Base-by-base conservation (phyloP, 2,113 vertebrate genomes). In the Calyptommatus sinebrachiatus region DNA sequence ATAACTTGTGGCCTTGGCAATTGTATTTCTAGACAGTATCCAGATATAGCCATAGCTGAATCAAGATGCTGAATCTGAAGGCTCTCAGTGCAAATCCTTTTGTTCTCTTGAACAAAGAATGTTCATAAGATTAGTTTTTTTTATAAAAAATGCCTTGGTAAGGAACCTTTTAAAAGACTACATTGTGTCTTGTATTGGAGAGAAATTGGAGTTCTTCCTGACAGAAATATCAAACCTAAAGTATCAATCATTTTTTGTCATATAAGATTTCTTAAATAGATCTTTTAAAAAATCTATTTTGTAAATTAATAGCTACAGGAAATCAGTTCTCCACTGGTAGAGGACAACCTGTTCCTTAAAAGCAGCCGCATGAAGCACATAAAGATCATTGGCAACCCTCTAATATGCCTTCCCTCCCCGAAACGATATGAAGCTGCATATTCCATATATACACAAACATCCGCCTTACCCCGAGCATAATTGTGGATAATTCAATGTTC, bases 401-500 rank as follows among this genome's bases (percentile, higher is more conserved):
- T 85, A 90, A 83, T 86, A 89, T 92, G 92, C 92, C 88, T 93
- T 87, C 89, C 10, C 63, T 88, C 93, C 88, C 89, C 26, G 26
- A 65, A 92, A 89, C 88, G 84, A 87, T 61, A 79, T 83, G 89
- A 90, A 90, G 88, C 92, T 92, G 83, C 92, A 93, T 93, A 92
- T 94, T 94, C 94, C 92, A 82, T 93, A 94, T 93, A 94, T 94
- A 95, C 95, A 94, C 96, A 96, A 96, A 97, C 94, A 97, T 97
- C 97, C 95, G 92, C 94, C 92, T 35, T 95, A 94, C 94, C 95
- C 94, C 93, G 94, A 97, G 97, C 98, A 97, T 99, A 99, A 99
- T 97, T 97, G 96, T 93, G 92, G 95, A 95, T 99, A 99, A 99
- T 99, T 97, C 91, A 96, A 99, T 99, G 98, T 97, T 96, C 95